Evolutionary conservation across 2,113 vertebrate genomes (phyloP).

Genomic region (Poecilia latipinna): DNA sequence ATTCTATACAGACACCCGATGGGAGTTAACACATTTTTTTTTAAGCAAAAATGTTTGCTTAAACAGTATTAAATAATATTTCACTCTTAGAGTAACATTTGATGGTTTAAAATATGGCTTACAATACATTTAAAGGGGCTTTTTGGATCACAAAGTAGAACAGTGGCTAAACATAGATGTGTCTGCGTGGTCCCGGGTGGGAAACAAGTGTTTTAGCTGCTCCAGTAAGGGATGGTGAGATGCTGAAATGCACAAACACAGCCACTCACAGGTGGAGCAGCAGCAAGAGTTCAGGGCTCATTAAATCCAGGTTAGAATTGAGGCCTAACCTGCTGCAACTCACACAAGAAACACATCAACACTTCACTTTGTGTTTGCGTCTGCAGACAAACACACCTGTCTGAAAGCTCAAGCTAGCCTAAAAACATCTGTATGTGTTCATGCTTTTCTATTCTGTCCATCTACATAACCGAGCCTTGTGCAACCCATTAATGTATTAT

Average conservation of each 20-base stretch:
- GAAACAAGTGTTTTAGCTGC: conserved; percentile 30
- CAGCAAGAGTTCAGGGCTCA: conserved; percentile 56
- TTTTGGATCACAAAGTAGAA: conserved; percentile 19
- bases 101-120: conserved; percentile 3
- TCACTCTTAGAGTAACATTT: background rate
- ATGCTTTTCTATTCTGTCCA: conserved; percentile 54
- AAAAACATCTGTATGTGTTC: conserved; percentile 11
- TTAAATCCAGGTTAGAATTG: conserved; percentile 57
- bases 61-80: background rate
- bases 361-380: background rate
- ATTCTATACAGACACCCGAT: background rate
- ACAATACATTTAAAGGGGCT: background rate
- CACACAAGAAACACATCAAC: conserved; percentile 16
- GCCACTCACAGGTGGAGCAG: conserved; percentile 44
- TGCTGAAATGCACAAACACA: conserved; percentile 32
- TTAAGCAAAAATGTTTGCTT: background rate
- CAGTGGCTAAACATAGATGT: conserved; percentile 23
- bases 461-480: conserved; percentile 53
- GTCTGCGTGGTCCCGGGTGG: conserved; percentile 14
- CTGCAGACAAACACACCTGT: conserved; percentile 7
- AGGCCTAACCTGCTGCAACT: conserved; percentile 45
- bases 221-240: conserved; percentile 24
- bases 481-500: conserved; percentile 47
- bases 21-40: background rate
- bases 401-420: conserved; percentile 15